phyloP scores from a whole-genome alignment of 2,113 vertebrate genomes.

The Sialia sialis region DNA sequence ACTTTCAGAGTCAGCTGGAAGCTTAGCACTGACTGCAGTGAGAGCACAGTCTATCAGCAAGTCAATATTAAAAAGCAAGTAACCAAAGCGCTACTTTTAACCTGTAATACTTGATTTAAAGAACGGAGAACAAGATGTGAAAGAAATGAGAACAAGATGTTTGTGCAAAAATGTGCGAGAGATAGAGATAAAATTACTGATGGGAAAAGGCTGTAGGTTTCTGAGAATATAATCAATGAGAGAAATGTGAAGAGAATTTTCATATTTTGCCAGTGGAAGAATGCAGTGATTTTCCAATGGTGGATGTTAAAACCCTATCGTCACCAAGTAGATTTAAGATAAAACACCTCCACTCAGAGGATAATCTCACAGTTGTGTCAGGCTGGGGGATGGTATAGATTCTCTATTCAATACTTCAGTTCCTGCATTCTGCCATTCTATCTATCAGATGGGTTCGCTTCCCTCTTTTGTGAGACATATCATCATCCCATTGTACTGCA shows the following conservation, averaged over 20 bases:
- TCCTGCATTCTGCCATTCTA: neutral
- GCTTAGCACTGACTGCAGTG: neutral
- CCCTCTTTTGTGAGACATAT: conserved; percentile 22
- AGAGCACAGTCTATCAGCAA: neutral
- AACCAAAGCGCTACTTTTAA: neutral
- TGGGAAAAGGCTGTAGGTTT: neutral
- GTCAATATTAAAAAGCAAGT: neutral
- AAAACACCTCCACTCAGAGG: neutral
- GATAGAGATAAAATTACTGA: neutral
- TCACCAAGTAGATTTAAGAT: neutral
- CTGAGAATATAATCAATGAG: neutral
- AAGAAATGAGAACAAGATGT: neutral
- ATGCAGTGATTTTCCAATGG: neutral
- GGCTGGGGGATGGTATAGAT: neutral
- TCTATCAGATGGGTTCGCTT: neutral
- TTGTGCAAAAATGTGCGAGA: neutral
- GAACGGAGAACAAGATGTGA: neutral
- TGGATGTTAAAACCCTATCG: neutral
- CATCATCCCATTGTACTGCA: conserved; percentile 30
- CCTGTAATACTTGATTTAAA: neutral
- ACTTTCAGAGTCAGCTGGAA: neutral
- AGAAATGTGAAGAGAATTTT: neutral
- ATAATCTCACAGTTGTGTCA: neutral
- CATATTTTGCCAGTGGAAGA: neutral
- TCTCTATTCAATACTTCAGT: neutral